Percentiles rank a stretch among this genome's conserved stretches.
These are phyloP conservation scores for Ciconia nigra DNA, from an alignment of 2,797 vertebrate species.

Conservation along the genomic window DNA sequence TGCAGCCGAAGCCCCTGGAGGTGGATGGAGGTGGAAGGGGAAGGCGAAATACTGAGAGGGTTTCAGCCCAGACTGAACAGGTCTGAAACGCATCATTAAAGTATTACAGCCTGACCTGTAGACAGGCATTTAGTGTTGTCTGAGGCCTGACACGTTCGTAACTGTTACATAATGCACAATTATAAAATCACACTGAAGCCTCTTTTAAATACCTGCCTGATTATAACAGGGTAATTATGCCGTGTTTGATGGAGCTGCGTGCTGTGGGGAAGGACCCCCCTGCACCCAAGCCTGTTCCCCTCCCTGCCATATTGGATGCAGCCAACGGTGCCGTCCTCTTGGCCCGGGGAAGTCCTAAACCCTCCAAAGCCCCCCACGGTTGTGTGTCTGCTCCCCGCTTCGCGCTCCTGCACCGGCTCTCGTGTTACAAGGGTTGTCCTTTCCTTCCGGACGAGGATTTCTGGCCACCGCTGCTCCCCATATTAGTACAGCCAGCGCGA, in stretches of 20 bases:
- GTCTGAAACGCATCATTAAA: neutral
- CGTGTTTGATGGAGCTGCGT: neutral
- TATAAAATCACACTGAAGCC: slow-evolving; percentile 31
- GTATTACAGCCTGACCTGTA: neutral
- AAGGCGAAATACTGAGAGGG: neutral
- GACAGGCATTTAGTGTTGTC: neutral
- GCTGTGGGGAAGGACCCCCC: neutral
- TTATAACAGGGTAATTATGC: neutral
- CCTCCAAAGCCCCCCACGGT: neutral
- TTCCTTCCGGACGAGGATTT: neutral
- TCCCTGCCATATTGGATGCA: neutral
- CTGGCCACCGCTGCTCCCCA: slow-evolving; percentile 9
- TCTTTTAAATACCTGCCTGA: slow-evolving; percentile 47
- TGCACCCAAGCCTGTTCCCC: neutral
- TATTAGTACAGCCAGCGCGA: neutral
- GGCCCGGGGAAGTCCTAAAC: neutral
- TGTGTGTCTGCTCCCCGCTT: neutral
- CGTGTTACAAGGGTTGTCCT: slow-evolving; percentile 9
- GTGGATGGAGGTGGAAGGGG: neutral
- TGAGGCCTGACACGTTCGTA: neutral
- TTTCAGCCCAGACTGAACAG: neutral
- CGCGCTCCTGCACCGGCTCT: neutral
- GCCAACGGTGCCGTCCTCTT: accelerated
- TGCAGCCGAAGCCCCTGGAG: neutral
- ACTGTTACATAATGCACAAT: slow-evolving; percentile 51